phyloP scores from a whole-genome alignment of 2,797 vertebrate species.

The Pseudochirops corinnae region DNA sequence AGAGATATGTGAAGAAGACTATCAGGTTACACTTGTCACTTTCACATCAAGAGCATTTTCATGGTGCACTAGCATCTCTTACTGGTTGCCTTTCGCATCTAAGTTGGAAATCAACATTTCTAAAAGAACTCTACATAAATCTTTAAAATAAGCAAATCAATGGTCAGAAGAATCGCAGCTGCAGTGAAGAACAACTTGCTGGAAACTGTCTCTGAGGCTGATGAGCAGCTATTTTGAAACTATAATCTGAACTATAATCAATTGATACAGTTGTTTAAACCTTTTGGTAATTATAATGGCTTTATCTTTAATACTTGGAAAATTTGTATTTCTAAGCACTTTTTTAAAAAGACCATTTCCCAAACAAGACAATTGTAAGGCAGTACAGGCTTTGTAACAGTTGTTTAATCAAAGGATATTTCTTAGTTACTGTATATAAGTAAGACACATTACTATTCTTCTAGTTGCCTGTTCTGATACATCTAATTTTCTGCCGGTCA shows the following conservation, averaged over 20 bases:
- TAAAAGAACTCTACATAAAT: background rate
- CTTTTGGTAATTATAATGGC: background rate
- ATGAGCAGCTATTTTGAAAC: background rate
- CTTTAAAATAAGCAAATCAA: background rate
- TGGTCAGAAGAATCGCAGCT: background rate
- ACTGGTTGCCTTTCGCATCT: background rate
- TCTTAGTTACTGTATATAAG: constrained; percentile 6
- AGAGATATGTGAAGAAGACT: background rate
- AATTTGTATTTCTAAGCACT: background rate
- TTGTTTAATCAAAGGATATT: background rate
- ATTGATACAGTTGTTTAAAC: background rate
- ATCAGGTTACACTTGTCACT: background rate
- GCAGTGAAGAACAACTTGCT: background rate
- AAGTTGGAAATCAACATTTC: background rate
- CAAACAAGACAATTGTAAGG: background rate
- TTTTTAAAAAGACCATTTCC: background rate
- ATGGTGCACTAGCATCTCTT: background rate
- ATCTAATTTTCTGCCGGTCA: background rate
- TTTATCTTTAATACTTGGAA: background rate
- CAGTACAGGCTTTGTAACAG: background rate
- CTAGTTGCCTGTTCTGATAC: background rate
- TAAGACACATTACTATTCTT: constrained; percentile 15
- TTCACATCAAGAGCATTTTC: background rate
- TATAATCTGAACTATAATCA: background rate
- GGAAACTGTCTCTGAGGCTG: background rate